Evolutionary conservation across 2,113 vertebrate genomes (phyloP).

Genomic region (Bostrychus sinensis): DNA sequence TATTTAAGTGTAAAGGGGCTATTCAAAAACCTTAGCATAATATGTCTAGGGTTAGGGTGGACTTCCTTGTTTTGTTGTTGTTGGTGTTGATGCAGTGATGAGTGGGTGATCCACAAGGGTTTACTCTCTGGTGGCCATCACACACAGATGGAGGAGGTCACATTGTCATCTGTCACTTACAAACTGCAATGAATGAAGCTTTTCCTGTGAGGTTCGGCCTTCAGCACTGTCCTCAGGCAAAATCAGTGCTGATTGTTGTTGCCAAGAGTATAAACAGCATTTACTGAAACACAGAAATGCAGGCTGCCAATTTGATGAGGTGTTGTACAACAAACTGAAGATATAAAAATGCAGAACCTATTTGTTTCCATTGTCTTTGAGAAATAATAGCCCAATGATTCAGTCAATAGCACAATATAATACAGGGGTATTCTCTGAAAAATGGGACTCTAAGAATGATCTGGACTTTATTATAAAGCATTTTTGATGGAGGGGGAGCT

Average conservation of each 20-base stretch:
- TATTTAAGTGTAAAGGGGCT: no score
- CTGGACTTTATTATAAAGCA: no score
- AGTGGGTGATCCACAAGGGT: slow-evolving; percentile 47
- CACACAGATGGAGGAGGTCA: slow-evolving; percentile 69
- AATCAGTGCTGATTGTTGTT: slow-evolving; percentile 25
- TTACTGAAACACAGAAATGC: slow-evolving; percentile 6
- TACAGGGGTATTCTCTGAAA: no score
- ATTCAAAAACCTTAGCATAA: no score
- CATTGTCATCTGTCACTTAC: slow-evolving; percentile 66
- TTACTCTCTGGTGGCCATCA: slow-evolving; percentile 45
- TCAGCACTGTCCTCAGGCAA: slow-evolving; percentile 43
- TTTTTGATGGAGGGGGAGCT: no score
- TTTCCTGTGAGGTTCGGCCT: slow-evolving; percentile 37
- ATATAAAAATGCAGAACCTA: no score
- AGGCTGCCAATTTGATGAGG: neutral
- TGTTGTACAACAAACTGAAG: neutral
- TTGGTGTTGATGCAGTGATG: no score
- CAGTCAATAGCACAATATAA: no score
- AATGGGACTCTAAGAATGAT: no score
- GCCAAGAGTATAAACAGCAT: neutral
- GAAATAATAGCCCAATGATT: no score
- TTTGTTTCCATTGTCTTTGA: no score
- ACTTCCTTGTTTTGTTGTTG: slow-evolving; percentile 20
- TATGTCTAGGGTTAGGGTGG: no score
- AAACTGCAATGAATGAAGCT: slow-evolving; percentile 36